Percentiles rank a stretch among this genome's conserved stretches.
Conservation (phyloP, 2,888 invertebrate species). For the Cepaea hortensis region DNA sequence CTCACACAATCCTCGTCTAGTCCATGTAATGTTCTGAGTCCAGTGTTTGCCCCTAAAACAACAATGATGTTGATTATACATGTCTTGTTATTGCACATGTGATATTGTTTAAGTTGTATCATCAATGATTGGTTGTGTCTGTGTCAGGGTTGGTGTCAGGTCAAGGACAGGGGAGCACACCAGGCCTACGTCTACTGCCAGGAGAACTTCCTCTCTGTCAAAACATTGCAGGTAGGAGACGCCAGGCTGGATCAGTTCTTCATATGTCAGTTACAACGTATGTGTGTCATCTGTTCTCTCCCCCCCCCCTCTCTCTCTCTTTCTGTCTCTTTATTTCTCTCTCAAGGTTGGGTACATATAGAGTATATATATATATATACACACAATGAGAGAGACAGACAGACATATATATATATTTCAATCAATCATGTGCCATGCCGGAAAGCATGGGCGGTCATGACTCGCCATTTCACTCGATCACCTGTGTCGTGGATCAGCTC, state of each 20-base stretch:
- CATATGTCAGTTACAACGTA: neutral
- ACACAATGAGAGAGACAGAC: no score
- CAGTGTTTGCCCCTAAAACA: no score
- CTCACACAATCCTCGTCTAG: no score
- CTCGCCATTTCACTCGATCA: no score
- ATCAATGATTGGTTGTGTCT: neutral
- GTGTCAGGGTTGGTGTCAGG: constrained; percentile 67
- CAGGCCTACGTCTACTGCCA: constrained; percentile 82
- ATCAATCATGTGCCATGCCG: no score
- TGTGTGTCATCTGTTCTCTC: neutral
- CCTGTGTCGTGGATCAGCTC: no score
- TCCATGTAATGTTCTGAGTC: no score
- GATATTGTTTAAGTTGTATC: no score
- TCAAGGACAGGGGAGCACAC: constrained; percentile 56
- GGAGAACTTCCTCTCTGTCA: constrained; percentile 83
- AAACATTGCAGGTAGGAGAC: constrained; percentile 80
- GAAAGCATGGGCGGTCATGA: no score
- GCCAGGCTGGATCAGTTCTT: neutral
- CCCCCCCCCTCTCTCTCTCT: neutral
- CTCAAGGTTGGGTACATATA: no score
- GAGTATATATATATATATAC: no score
- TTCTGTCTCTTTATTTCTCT: neutral
- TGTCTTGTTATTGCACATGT: neutral
- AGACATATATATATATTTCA: no score
- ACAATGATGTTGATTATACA: neutral